Percentiles rank a stretch among this genome's conserved stretches.
phyloP scores from a whole-genome alignment of 1,140 invertebrate genomes.

The Drosophila setifemur region DNA sequence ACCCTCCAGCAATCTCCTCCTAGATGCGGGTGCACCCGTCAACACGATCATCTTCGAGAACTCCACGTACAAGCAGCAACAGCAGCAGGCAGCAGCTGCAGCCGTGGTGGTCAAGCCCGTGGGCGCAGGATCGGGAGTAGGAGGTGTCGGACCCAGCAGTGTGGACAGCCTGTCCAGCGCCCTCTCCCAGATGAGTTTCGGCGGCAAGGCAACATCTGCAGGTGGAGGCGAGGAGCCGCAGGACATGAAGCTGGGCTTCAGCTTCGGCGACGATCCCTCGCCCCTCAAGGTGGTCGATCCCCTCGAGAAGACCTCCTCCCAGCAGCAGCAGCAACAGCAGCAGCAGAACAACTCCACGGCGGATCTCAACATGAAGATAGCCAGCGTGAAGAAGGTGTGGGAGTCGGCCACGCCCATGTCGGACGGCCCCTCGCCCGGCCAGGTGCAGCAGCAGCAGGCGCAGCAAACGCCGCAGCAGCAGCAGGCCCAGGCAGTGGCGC shows the following conservation, averaged over 20 bases:
- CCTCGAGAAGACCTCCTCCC: constrained; percentile 43
- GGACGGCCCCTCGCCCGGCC: constrained; percentile 30
- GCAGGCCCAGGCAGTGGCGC: constrained; percentile 84
- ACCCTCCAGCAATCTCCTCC: constrained; percentile 14
- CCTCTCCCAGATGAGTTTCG: constrained; percentile 84
- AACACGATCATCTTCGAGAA: constrained; percentile 96
- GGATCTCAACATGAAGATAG: constrained; percentile 96
- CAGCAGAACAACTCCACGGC: constrained; percentile 87
- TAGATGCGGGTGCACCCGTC: constrained; percentile 86
- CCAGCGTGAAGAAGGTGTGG: constrained; percentile 96
- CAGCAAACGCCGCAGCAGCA: constrained; percentile 59
- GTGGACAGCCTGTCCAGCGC: constrained; percentile 78
- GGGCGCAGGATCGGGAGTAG: constrained; percentile 16
- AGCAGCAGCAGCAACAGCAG: constrained; percentile 72
- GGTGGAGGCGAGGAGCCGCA: constrained; percentile 88
- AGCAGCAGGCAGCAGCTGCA: constrained; percentile 29
- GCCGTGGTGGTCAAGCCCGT: constrained; percentile 40
- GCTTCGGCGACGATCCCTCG: constrained; percentile 83
- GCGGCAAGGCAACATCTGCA: constrained; percentile 61
- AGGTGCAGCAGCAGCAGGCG: constrained; percentile 83
- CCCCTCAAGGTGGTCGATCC: constrained; percentile 55
- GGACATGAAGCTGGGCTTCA: constrained; percentile 95
- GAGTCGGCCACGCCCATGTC: constrained; percentile 85
- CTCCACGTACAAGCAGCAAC: constrained; percentile 91
- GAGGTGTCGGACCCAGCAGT: constrained; percentile 16